phyloP scores from a whole-genome alignment of 2,888 invertebrate genomes.

The Melieria omissa region DNA sequence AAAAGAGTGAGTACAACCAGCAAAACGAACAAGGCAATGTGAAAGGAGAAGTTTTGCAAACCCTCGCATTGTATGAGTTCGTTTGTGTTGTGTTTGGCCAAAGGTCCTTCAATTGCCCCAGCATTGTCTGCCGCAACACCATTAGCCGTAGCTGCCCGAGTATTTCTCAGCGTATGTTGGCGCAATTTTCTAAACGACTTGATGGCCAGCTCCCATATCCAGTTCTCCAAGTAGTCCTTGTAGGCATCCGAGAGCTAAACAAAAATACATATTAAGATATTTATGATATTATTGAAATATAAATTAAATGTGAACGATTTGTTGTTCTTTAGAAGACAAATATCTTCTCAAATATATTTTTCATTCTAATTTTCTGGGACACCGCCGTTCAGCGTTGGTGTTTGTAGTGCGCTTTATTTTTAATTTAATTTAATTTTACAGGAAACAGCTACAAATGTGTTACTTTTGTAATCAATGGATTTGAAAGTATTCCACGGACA shows the following conservation, averaged over 20 bases:
- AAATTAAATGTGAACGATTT: no score
- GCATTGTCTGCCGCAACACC: background rate
- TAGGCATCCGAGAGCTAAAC: conserved; percentile 75
- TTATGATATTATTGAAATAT: no score
- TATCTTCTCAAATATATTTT: no score
- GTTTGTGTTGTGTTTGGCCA: background rate
- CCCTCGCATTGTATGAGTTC: conserved; percentile 28
- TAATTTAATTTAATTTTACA: no score
- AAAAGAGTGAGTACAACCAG: conserved; percentile 75
- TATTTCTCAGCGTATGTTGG: background rate
- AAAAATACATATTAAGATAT: conserved; percentile 31
- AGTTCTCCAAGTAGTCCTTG: conserved; percentile 74
- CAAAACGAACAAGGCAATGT: conserved; percentile 77
- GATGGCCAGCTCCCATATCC: conserved; percentile 67
- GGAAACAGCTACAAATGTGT: no score
- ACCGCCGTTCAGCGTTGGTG: no score
- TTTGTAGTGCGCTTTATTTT: no score
- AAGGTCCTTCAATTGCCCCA: background rate
- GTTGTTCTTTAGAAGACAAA: no score
- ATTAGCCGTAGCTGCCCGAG: no score
- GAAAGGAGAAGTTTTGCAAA: conserved; percentile 56
- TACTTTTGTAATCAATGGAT: no score
- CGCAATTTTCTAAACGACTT: conserved; percentile 44
- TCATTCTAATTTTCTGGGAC: no score
- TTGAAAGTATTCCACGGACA: background rate